These are phyloP conservation scores for Chironomus tepperi DNA, from an alignment of 1,140 invertebrate species.

Conservation along the genomic window DNA sequence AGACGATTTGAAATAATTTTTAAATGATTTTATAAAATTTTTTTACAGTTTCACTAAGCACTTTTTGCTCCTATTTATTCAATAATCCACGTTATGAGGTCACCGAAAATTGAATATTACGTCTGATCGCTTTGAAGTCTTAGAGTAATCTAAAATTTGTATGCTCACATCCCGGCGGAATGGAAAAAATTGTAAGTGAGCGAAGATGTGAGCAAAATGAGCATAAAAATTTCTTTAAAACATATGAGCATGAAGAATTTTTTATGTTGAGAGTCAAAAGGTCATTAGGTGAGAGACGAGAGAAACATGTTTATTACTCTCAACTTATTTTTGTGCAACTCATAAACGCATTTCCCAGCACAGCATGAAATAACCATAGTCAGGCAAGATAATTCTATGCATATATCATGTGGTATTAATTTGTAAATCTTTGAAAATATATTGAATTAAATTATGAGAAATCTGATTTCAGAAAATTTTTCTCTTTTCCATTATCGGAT, in stretches of 20 bases:
- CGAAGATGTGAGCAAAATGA: too few relatives aligned
- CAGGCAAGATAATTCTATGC: not conserved
- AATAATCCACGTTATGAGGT: slow-evolving; percentile 18
- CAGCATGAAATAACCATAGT: not conserved
- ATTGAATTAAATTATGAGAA: slow-evolving; percentile 9
- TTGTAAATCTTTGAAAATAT: slow-evolving; percentile 4
- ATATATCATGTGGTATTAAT: slow-evolving; percentile 9
- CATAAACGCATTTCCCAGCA: not conserved
- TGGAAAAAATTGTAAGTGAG: not conserved
- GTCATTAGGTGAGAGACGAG: not conserved
- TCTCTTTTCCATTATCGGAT: not conserved
- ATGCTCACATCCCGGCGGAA: slow-evolving; percentile 7
- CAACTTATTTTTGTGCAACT: not conserved
- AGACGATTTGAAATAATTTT: not conserved
- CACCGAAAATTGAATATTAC: not conserved
- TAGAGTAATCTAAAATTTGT: not conserved
- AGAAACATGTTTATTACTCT: not conserved
- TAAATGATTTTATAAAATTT: not conserved
- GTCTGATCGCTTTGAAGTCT: slow-evolving; percentile 20
- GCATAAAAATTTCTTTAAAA: not conserved
- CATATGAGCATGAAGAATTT: not conserved
- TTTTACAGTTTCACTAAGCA: not conserved
- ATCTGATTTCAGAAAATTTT: not conserved
- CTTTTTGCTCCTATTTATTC: slow-evolving; percentile 7
- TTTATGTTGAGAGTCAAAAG: not conserved